Percentiles rank a stretch among this genome's conserved stretches.
phyloP scores from a whole-genome alignment of 1,140 invertebrate genomes.

The Drosophila bifasciata region DNA sequence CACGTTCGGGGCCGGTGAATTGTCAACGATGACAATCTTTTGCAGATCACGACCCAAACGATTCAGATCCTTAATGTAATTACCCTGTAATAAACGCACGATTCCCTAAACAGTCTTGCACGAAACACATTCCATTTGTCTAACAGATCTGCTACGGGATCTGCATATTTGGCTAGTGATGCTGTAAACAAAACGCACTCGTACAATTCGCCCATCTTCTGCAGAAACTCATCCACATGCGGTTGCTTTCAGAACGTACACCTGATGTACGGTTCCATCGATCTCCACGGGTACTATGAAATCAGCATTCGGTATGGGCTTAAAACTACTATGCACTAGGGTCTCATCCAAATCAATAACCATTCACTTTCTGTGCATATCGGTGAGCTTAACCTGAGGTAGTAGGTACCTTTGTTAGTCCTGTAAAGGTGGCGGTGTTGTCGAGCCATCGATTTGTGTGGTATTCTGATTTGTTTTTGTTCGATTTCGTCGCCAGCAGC shows the following conservation, averaged over 20 bases:
- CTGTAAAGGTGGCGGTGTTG: constrained; percentile 83
- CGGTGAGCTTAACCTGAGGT: constrained; percentile 94
- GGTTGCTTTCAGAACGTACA: constrained; percentile 99
- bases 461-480: constrained; percentile 84
- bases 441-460: constrained; percentile 83
- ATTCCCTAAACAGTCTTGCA: constrained; percentile 98
- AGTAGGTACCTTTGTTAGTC: constrained; percentile 89
- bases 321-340: constrained; percentile 99
- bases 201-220: constrained; percentile 98
- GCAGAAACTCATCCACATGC: constrained; percentile 99
- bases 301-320: constrained; percentile 99
- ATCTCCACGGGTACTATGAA: constrained; percentile 99
- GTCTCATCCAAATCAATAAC: constrained; percentile 99
- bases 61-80: constrained; percentile 99
- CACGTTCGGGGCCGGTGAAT: constrained; percentile 99
- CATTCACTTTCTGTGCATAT: constrained; percentile 99
- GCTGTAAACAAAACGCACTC: constrained; percentile 99
- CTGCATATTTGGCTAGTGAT: constrained; percentile 99
- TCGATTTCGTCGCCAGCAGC: constrained; percentile 89
- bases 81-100: constrained; percentile 99
- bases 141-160: constrained; percentile 98
- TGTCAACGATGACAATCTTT: constrained; percentile 99
- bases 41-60: constrained; percentile 97
- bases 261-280: constrained; percentile 99
- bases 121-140: constrained; percentile 99